These are phyloP conservation scores for Tetramorium bicarinatum DNA, from an alignment of 2,888 invertebrate species.

Conservation along the genomic window DNA sequence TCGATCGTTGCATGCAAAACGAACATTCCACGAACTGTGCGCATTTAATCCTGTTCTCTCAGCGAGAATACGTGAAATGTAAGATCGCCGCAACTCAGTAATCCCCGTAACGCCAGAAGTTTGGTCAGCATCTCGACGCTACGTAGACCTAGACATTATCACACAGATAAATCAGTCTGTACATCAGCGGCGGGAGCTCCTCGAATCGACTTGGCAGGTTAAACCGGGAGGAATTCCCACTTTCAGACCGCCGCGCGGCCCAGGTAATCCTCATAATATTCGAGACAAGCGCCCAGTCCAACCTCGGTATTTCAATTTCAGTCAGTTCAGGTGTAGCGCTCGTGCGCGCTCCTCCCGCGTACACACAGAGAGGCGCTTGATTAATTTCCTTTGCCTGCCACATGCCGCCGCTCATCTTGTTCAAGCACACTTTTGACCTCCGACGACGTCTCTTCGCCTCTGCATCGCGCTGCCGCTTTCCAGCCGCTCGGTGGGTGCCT, in stretches of 20 bases:
- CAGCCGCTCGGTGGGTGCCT: neutral
- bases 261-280: conserved; percentile 73
- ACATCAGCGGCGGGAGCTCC: conserved; percentile 1
- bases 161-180: conserved; percentile 46
- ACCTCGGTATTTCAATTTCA: conserved; percentile 74
- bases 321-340: conserved; percentile 68
- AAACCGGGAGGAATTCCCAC: conserved; percentile 56
- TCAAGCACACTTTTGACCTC: conserved; percentile 71
- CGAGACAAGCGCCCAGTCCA: conserved; percentile 51
- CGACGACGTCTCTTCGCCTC: conserved; percentile 29
- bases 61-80: conserved; percentile 43
- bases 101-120: conserved; percentile 53
- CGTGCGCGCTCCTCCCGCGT: conserved; percentile 21
- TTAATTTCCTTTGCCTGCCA: conserved; percentile 73
- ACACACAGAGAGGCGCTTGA: conserved; percentile 73
- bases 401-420: conserved; percentile 58
- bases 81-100: conserved; percentile 48
- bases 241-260: conserved; percentile 43
- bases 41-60: conserved; percentile 33
- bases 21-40: conserved; percentile 7
- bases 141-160: conserved; percentile 39
- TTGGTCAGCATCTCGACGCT: conserved; percentile 38
- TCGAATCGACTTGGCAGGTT: conserved; percentile 50
- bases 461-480: conserved; percentile 5
- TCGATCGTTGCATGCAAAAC: conserved; percentile 42